Evolutionary conservation across 2,888 invertebrate genomes (phyloP).

Genomic region (Helobdella robusta): DNA sequence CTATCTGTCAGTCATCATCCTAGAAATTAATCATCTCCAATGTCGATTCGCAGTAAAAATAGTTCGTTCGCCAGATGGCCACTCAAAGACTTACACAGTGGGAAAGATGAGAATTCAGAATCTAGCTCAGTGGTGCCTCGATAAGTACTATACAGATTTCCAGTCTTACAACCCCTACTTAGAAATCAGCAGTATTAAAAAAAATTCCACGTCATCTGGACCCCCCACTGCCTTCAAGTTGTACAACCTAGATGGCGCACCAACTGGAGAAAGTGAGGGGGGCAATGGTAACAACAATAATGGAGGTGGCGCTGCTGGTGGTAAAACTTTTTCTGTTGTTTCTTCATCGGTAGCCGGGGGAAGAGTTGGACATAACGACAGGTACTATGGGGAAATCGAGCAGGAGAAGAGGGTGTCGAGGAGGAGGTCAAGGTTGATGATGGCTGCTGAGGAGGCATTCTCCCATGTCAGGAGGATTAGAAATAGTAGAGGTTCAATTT

Average conservation of each 20-base stretch:
- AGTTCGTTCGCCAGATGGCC: conserved; percentile 89
- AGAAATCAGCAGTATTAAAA: conserved; percentile 26
- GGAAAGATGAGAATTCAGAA: conserved; percentile 28
- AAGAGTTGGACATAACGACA: conserved; percentile 61
- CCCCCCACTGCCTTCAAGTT: conserved; percentile 59
- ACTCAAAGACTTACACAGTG: conserved; percentile 70
- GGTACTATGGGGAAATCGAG: conserved; percentile 93
- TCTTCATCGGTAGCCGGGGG: conserved; percentile 8
- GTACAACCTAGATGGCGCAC: conserved; percentile 73
- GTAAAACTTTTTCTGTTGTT: background rate
- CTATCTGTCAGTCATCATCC: conserved; percentile 80
- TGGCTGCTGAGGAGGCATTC: conserved; percentile 93
- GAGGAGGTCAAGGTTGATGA: conserved; percentile 74
- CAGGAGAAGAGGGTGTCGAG: conserved; percentile 85
- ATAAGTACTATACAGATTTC: conserved; percentile 87
- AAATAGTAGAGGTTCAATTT: background rate
- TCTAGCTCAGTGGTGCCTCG: conserved; percentile 76
- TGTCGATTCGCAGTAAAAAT: conserved; percentile 65
- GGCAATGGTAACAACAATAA: background rate
- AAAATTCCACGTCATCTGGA: conserved; percentile 3
- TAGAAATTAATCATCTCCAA: conserved; percentile 79
- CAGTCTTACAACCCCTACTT: conserved; percentile 86
- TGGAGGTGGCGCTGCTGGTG: background rate
- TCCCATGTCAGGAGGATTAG: conserved; percentile 69
- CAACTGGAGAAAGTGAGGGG: background rate